These are phyloP conservation scores for Scaptodrosophila latifasciaeformis DNA, from an alignment of 2,888 invertebrate species.

Conservation along the genomic window DNA sequence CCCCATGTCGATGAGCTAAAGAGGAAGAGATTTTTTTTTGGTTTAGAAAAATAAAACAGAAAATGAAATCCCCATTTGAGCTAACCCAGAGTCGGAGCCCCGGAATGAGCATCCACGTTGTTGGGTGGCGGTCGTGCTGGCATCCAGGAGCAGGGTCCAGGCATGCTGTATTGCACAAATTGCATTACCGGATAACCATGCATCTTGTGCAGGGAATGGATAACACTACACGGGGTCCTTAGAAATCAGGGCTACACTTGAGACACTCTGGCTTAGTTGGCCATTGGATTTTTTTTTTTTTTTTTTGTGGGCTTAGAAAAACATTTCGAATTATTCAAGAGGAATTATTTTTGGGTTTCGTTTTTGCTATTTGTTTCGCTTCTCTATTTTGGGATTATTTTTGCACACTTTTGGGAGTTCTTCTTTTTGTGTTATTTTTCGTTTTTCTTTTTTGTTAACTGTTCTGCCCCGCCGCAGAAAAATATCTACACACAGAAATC, in stretches of 20 bases:
- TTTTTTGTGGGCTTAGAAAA: no score
- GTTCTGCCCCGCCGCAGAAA: conserved; percentile 36
- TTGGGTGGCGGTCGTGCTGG: conserved; percentile 63
- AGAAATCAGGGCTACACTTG: no score
- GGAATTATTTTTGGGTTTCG: no score
- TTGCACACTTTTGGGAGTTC: conserved; percentile 12
- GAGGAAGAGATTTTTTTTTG: background rate
- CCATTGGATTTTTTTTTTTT: no score
- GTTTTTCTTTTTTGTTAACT: conserved; percentile 4
- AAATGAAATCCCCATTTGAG: background rate
- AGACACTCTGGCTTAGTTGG: no score
- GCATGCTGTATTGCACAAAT: conserved; percentile 80
- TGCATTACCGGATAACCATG: conserved; percentile 81
- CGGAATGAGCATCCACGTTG: conserved; percentile 62
- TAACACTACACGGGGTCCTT: no score
- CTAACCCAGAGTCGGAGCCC: conserved; percentile 33
- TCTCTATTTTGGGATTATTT: conserved; percentile 31
- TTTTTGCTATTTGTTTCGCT: no score
- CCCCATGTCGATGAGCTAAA: conserved; percentile 74
- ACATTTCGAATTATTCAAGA: no score
- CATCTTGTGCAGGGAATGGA: no score
- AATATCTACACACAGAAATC: conserved; percentile 63
- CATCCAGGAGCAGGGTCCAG: conserved; percentile 75
- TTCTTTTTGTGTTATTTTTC: conserved; percentile 26
- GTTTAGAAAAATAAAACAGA: background rate